Percentiles rank a stretch among this genome's conserved stretches.
Evolutionary conservation across 2,797 vertebrate species (phyloP).

Genomic region (Vultur gryphus): DNA sequence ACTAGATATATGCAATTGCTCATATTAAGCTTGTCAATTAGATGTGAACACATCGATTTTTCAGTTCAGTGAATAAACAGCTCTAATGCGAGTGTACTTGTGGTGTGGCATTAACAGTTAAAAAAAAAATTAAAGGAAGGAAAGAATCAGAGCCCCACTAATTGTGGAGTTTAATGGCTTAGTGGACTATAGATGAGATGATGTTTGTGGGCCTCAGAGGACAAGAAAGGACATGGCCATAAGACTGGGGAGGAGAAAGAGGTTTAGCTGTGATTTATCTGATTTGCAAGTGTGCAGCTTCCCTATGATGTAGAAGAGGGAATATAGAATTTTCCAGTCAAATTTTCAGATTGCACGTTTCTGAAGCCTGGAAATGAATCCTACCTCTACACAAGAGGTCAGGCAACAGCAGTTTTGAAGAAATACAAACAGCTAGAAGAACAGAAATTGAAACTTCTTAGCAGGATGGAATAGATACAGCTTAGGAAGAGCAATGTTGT

Average conservation of each 20-base stretch:
- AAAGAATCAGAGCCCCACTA: not conserved
- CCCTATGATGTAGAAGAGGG: not conserved
- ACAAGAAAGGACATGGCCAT: not conserved
- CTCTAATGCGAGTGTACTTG: slow-evolving; percentile 6
- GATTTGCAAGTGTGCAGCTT: not conserved
- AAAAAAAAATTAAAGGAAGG: slow-evolving; percentile 16
- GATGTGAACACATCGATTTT: slow-evolving; percentile 16
- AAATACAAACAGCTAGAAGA: not conserved
- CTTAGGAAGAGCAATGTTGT: not conserved
- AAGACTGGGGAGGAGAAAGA: not conserved
- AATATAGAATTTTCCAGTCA: not conserved
- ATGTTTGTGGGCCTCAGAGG: not conserved
- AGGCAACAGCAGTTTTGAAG: not conserved
- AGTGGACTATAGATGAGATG: not conserved
- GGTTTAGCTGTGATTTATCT: not conserved
- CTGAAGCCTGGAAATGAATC: not conserved
- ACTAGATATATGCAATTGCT: not conserved
- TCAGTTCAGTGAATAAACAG: not conserved
- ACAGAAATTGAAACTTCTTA: not conserved
- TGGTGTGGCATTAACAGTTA: not conserved
- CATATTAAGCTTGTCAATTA: slow-evolving; percentile 10
- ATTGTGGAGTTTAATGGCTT: slow-evolving; percentile 17
- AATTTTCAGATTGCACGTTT: not conserved
- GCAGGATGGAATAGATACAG: not conserved
- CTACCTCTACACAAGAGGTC: not conserved